A percentile compares a stretch with the other conserved stretches of the same genome.
phyloP scores from a whole-genome alignment of 2,113 vertebrate genomes.

The Accipiter cooperii region DNA sequence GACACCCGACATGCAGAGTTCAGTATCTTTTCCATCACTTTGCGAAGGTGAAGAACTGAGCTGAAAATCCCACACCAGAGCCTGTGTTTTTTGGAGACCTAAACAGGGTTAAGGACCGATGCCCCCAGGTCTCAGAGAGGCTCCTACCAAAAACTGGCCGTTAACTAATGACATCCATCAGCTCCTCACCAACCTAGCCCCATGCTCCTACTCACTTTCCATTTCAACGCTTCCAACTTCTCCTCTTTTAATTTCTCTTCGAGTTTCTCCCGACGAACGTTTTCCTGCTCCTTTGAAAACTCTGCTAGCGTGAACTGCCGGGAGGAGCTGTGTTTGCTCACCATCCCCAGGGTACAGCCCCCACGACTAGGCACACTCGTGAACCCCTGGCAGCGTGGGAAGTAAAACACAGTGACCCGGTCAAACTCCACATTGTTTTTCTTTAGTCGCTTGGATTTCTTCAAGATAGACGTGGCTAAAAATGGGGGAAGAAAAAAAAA shows the following conservation, averaged over 20 bases:
- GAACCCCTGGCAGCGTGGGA: conserved; percentile 95
- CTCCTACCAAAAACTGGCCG: background rate
- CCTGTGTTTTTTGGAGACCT: background rate
- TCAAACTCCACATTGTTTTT: conserved; percentile 85
- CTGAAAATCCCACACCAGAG: background rate
- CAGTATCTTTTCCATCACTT: background rate
- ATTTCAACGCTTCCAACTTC: conserved; percentile 81
- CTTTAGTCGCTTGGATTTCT: conserved; percentile 80
- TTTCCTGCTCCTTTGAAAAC: conserved; percentile 84
- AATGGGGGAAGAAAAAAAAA: background rate
- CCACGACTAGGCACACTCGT: conserved; percentile 93
- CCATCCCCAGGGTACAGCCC: conserved; percentile 95
- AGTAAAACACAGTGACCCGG: conserved; percentile 93
- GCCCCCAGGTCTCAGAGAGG: background rate
- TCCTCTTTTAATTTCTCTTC: conserved; percentile 86
- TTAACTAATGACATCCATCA: background rate
- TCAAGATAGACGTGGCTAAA: conserved; percentile 88
- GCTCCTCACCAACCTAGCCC: background rate
- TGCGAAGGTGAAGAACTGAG: background rate
- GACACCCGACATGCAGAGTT: background rate
- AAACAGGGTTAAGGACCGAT: background rate
- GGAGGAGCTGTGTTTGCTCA: conserved; percentile 78
- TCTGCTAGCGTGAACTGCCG: conserved; percentile 84
- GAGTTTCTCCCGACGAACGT: conserved; percentile 78
- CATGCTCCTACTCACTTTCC: conserved; percentile 73